phyloP scores from a whole-genome alignment of 2,113 vertebrate genomes.

The Alligator mississippiensis region DNA sequence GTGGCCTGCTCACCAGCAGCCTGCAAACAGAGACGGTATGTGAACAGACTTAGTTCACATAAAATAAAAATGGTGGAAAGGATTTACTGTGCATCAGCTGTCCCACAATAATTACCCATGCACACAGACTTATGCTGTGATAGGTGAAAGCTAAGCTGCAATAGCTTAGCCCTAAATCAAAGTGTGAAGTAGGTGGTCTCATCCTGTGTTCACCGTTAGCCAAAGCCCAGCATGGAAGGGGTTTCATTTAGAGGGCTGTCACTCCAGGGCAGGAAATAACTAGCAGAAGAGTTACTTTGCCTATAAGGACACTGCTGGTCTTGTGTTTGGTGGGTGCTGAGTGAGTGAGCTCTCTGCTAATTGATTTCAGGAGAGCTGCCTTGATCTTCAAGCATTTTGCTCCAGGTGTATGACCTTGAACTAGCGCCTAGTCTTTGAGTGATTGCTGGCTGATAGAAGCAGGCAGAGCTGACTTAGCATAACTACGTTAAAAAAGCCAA shows the following conservation, averaged over 20 bases:
- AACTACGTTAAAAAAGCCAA: background rate
- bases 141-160: too few relatives aligned
- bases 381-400: background rate
- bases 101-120: too few relatives aligned
- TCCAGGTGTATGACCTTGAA: background rate
- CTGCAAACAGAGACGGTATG: too few relatives aligned
- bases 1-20: too few relatives aligned
- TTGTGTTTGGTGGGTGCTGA: fast-evolving
- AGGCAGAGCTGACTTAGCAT: background rate
- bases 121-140: too few relatives aligned
- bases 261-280: background rate
- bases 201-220: background rate
- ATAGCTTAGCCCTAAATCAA: background rate
- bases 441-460: background rate
- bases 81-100: too few relatives aligned
- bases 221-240: background rate
- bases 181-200: background rate
- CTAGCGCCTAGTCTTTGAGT: background rate
- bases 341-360: background rate
- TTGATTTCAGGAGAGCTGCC: background rate
- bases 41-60: too few relatives aligned
- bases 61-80: too few relatives aligned
- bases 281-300: background rate
- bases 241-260: background rate
- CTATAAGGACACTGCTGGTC: background rate